Evolutionary conservation across 2,888 invertebrate species (phyloP), one percentile per base, ranked within the genome.

Genomic region (Panzeria rudis): DNA sequence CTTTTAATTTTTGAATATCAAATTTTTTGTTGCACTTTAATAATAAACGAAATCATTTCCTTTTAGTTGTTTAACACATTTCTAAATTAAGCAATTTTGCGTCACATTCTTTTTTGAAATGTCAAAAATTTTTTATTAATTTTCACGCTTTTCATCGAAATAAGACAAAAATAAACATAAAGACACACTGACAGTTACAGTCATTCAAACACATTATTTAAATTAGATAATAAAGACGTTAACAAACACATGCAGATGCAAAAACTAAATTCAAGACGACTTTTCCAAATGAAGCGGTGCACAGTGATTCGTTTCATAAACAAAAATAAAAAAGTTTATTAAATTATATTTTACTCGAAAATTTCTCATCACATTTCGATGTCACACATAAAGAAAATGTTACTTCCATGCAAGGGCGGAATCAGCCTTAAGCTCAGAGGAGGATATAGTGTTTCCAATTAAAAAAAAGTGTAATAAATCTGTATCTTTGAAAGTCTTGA

Each of bases 51-150:
- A 38, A 13, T 38, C 15, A n/a, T 71, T 50, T 62, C 8, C n/a
- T 23, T 8, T 1, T 56, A 20, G 0, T 68, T 44, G 44, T 44
- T 54, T 38, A 38, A 38, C 29, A 9, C 13, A 9, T 23, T 61
- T n/a, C n/a, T 6, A 62, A 64, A 80, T 56, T 50, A 66, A 81
- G 59, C 13, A 77, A 68, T 69, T 61, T 54, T 62, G n/a, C 44
- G 25, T 62, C 52, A 25, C 13, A 11, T 7, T 38, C 73, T 62
- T 8, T 52, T 17, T 61, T 38, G 15, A 75, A 52, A 73, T 68
- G 29, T 75, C 35, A 68, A 47, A 54, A 29, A 52, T 68, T 72
- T 75, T 83, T 32, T 78, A 44, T 73, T 73, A 76, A 76, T 71
- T 71, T 75, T 52, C 38, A 76, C 52, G 71, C 41, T 56, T 76